Percentiles rank a stretch among this genome's conserved stretches.
These are phyloP conservation scores for Corythaeola cristata DNA, from an alignment of 2,113 vertebrate genomes.

Conservation along the genomic window DNA sequence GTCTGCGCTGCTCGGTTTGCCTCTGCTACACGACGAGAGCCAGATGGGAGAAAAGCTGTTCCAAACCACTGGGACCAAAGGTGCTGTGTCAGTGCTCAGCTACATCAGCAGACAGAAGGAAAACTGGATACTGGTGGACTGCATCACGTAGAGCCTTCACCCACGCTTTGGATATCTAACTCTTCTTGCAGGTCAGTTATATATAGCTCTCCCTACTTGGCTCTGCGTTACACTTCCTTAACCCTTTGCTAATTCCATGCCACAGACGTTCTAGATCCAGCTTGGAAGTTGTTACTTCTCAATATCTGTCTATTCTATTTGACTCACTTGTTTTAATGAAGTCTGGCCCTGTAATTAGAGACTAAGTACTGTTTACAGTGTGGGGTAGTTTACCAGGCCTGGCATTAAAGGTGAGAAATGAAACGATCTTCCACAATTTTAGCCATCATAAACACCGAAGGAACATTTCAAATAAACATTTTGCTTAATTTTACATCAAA, in stretches of 20 bases:
- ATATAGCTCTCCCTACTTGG: background rate
- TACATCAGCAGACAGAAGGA: background rate
- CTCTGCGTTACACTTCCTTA: background rate
- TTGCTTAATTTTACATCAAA: background rate
- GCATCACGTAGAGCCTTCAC: background rate
- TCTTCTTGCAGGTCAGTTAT: background rate
- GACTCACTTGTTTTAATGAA: background rate
- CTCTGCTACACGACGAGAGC: no score
- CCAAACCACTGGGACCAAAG: background rate
- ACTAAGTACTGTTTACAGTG: background rate
- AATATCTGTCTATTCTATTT: background rate
- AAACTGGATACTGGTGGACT: no score
- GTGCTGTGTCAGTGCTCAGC: background rate
- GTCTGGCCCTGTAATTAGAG: background rate
- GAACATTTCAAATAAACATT: background rate
- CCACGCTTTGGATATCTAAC: background rate
- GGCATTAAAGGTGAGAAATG: background rate
- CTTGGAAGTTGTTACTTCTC: background rate
- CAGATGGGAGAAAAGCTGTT: background rate
- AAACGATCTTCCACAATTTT: background rate
- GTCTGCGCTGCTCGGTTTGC: background rate
- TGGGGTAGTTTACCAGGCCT: background rate
- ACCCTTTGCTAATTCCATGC: background rate
- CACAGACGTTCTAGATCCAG: background rate
- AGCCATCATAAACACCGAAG: background rate